Base-by-base conservation (phyloP, 1,140 invertebrate genomes). In the Uloborus diversus region DNA sequence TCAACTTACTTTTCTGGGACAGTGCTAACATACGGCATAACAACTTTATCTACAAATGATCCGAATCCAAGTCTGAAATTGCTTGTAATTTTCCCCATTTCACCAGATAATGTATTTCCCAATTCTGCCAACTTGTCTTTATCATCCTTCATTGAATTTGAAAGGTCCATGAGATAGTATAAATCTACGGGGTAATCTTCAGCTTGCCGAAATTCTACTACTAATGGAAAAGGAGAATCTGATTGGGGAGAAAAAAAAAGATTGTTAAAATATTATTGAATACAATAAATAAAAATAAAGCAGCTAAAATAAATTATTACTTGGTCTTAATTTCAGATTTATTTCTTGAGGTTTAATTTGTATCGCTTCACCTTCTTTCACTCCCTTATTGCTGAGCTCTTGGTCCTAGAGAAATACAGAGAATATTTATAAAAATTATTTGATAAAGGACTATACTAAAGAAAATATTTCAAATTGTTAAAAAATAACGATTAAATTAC, bases 1-100 rank as follows among this genome's bases (percentile, higher is more conserved):
- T n/a, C n/a, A 30, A 83, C 85, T 85, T 85, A 88, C 85, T 89
- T 89, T 70, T 87, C 83, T 11, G 86, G 87, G 3, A 88, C 85
- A n/a, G 87, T 89, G 85, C 89, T 90, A 9, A 93, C 95, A 86
- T 97, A 99, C n/a, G 97, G 97, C 94, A 98, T 97, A 1, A 97
- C 94, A 68, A 96, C 93, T 90, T 99, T 99, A 86, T 99, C 98
- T 1, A 99, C 97, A 88, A 99, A 99, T 42, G 96, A 98, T 25
- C 98, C 98, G 87, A 99, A 99, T 51, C 98, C 98, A 20, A 79
- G 56, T 27, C 53, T 23, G 87, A 99, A 99, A 85, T 99, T 96
- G 17, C 92, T 94, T 0, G 98, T 99, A 70, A 99, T 91, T 20
- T 90, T 90, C 71, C 87, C 87, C 92, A 96, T 93, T 70, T 87